Percentiles rank a stretch among this genome's conserved stretches.
phyloP scores from a whole-genome alignment of 1,140 invertebrate genomes.

The Pogonognathellus flavescens region DNA sequence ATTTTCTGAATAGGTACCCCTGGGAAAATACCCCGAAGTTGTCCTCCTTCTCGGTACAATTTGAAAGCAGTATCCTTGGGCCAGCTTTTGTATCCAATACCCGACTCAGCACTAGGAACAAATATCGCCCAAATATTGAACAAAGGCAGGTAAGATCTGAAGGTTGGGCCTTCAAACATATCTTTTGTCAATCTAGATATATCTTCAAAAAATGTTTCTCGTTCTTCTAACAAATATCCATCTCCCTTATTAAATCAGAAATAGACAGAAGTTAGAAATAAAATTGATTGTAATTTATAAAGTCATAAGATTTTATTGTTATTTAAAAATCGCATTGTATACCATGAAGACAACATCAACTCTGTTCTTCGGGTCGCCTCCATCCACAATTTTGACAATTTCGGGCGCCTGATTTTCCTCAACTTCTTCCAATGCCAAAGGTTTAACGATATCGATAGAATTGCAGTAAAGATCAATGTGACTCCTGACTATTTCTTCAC shows the following conservation, averaged over 20 bases:
- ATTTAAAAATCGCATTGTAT: too few species aligned
- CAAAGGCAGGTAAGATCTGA: constrained; percentile 55
- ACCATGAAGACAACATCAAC: constrained; percentile 66
- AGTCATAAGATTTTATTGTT: too few species aligned
- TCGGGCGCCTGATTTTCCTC: background rate
- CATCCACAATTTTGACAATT: constrained; percentile 19
- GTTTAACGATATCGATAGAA: background rate
- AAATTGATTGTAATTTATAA: background rate
- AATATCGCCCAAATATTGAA: constrained; percentile 64
- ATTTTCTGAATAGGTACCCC: constrained; percentile 27
- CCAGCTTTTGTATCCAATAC: constrained; percentile 61
- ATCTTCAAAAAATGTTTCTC: constrained; percentile 62
- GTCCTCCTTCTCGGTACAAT: constrained; percentile 58
- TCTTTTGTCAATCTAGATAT: constrained; percentile 57
- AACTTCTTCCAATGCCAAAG: background rate
- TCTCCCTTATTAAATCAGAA: constrained; percentile 53
- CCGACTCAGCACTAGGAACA: background rate
- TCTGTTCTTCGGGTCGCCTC: constrained; percentile 43
- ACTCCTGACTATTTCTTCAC: background rate
- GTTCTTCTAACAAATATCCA: constrained; percentile 18
- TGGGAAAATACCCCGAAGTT: constrained; percentile 58
- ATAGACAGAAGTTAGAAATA: background rate
- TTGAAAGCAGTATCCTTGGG: constrained; percentile 62
- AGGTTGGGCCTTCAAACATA: constrained; percentile 64
- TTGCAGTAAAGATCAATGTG: constrained; percentile 56